Conservation (phyloP, 2,797 vertebrate genomes). For the Echiichthys vipera region DNA sequence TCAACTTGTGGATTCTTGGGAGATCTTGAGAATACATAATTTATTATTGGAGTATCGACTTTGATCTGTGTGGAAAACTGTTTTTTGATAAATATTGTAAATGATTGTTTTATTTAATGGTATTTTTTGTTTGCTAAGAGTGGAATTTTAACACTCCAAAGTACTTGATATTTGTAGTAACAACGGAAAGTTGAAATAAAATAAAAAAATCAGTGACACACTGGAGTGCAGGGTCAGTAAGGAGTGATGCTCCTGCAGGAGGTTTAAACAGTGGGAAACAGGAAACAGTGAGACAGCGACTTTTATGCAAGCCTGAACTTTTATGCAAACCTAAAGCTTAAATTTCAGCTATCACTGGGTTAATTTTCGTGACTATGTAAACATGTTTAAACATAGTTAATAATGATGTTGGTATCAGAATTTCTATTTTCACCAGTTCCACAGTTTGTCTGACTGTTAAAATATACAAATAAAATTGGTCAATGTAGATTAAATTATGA, state of each 20-base stretch:
- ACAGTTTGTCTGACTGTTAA: slow-evolving; percentile 68
- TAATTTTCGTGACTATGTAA: slow-evolving; percentile 60
- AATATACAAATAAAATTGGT: slow-evolving; percentile 73
- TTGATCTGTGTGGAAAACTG: slow-evolving; percentile 42
- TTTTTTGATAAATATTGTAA: slow-evolving; percentile 66
- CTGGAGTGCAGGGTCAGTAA: slow-evolving; percentile 17
- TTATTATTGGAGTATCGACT: slow-evolving; percentile 63
- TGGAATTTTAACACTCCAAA: slow-evolving; percentile 51
- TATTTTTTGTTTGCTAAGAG: slow-evolving; percentile 60
- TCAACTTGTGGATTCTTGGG: slow-evolving; percentile 62
- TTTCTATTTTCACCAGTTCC: slow-evolving; percentile 72
- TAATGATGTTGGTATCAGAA: slow-evolving; percentile 56
- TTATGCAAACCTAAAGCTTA: slow-evolving; percentile 48
- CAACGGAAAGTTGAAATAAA: slow-evolving; percentile 38
- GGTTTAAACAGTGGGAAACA: no score
- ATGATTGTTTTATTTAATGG: slow-evolving; percentile 68
- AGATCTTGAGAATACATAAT: slow-evolving; percentile 61
- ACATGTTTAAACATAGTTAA: slow-evolving; percentile 58
- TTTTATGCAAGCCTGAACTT: slow-evolving; percentile 51
- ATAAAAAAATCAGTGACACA: neutral
- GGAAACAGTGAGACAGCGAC: slow-evolving; percentile 9
- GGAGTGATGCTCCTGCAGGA: neutral
- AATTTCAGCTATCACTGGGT: slow-evolving; percentile 33
- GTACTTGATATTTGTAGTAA: slow-evolving; percentile 73
- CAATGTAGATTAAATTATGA: slow-evolving; percentile 49